Base-by-base conservation (phyloP, 2,888 invertebrate genomes). In the Diachrysia chrysitis region DNA sequence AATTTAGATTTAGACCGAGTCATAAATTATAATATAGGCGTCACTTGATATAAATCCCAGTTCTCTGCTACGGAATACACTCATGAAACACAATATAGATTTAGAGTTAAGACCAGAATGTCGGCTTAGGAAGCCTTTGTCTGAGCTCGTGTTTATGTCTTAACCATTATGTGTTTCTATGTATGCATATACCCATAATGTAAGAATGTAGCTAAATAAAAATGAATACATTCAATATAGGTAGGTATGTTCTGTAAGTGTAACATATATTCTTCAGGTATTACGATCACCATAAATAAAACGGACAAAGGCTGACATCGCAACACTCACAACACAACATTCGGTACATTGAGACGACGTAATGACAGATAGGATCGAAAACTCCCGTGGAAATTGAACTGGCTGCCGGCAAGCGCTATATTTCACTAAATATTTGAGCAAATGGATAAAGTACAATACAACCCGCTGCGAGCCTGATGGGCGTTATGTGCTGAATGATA, bases 391-490 rank as follows among this genome's bases (percentile, higher is more conserved):
- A 88, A 91, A 92, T 90, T 85, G 90, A 88, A 83, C 82, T 83
- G 82, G 83, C 83, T 83, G 81, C 74, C 72, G 80, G 81, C 79
- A 69, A 78, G 78, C 78, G 84, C 82, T 84, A 87, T 90, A 91
- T 92, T 90, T 90, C 89, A 89, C 86, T 88, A 89, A 85, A 90
- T 92, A 91, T 90, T 90, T 91, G 88, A 90, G 82, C 79, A 83
- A 81, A 81, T 79, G 74, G 83, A 82, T 81, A 68, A 73, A 69
- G 87, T 83, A 90, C 92, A 89, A 90, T 88, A 88, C 90, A 83
- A 86, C 94, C 93, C 87, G 93, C 93, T 92, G 94, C 63, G 93
- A 87, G 78, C 78, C 71, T 90, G 92, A 92, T 92, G 86, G 89
- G 89, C 85, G 86, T 84, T 83, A 82, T 76, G 80, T 74, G 79